phyloP scores from a whole-genome alignment of 1,140 invertebrate genomes.

The Apolygus lucorum region DNA sequence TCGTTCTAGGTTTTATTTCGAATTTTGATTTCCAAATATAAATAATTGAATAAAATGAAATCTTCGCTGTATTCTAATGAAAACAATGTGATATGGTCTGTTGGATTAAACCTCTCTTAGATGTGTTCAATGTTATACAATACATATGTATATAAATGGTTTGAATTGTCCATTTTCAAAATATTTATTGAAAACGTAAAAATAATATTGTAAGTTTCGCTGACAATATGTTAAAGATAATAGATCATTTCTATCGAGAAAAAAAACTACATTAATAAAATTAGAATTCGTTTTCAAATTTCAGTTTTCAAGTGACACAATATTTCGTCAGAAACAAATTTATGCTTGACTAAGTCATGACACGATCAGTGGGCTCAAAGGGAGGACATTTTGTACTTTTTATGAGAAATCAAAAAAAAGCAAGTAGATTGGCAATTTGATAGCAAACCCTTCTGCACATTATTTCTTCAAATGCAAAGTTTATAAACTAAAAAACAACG shows the following conservation, averaged over 20 bases:
- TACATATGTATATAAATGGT: constrained; percentile 21
- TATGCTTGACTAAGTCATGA: not conserved
- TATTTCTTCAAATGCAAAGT: not conserved
- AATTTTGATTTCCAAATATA: not conserved
- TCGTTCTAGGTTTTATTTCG: no score
- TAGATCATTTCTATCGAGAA: not conserved
- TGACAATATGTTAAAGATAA: constrained; percentile 24
- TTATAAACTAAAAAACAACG: not conserved
- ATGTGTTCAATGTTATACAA: constrained; percentile 29
- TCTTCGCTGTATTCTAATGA: constrained; percentile 21
- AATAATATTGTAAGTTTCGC: constrained; percentile 6
- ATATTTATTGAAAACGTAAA: not conserved
- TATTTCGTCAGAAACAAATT: not conserved
- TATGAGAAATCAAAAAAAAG: not conserved
- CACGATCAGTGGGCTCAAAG: not conserved
- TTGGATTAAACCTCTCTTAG: constrained; percentile 24
- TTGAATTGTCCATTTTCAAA: not conserved
- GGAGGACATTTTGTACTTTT: not conserved
- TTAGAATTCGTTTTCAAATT: not conserved
- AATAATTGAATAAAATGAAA: not conserved
- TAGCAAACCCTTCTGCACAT: not conserved
- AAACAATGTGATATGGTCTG: constrained; percentile 27
- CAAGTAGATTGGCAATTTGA: not conserved
- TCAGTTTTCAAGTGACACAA: not conserved
- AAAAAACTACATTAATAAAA: not conserved